Base-by-base conservation (phyloP, 1,140 invertebrate species). In the Aphelenchoides avenae region DNA sequence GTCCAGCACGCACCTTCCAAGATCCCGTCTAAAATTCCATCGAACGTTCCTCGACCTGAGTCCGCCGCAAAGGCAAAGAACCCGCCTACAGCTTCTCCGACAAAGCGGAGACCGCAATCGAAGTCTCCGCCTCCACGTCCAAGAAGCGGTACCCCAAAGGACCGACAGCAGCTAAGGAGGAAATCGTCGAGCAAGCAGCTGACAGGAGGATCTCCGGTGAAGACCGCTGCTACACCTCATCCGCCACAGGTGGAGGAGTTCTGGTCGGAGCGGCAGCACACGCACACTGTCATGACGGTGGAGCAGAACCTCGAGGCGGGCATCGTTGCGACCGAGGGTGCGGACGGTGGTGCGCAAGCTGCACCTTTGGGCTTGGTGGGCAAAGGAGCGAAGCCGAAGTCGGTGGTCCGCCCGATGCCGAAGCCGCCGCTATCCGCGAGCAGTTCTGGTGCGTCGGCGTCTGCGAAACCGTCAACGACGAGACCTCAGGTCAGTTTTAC, bases 351-450 rank as follows among this genome's bases (percentile, higher is more conserved):
- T 56, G 37, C 11, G 15, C 26, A 54, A 15, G 13, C 3, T 24
- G 22, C 34, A 29, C 27, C 31, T 11, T 20, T 15, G 1, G 51
- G 26, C 37, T 34, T 31, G 0, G 46, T 34, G 26, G 31, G 31
- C 40, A 61, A 48, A 18, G 51, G 49, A 60, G 26, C 52, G 36
- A 70, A 73, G 41, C 58, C 66, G 0, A 67, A 73, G 31, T 73
- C 70, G 3, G 73, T 73, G 20, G 70, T 73, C 13, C 53, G 61
- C 13, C 70, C 70, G 36, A 73, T 73, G 70, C 67, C 68, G n/a
- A 67, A 73, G 48, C 31, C 65, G 7, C 22, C 53, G 15, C 11
- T 61, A n/a, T 36, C 53, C n/a, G 39, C 62, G 4, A 47, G 20
- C 29, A 43, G n/a, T n/a, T n/a, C n/a, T n/a, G n/a, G n/a, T n/a